Evolutionary conservation across 1,140 invertebrate species (phyloP).

Genomic region (Saccostrea glomerata): DNA sequence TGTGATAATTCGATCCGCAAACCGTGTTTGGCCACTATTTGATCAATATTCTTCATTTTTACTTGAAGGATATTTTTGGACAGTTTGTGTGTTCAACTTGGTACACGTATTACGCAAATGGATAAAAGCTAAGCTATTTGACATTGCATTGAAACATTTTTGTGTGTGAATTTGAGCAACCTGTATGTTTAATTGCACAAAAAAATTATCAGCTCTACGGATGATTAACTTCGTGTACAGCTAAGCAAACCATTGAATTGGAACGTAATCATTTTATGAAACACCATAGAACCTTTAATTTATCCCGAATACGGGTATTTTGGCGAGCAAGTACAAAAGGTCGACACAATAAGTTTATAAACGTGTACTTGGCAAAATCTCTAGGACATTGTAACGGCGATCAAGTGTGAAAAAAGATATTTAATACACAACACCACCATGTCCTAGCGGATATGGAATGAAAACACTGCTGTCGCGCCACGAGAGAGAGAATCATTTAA

Average conservation of each 20-base stretch:
- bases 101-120: background rate
- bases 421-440: background rate
- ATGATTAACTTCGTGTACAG: constrained; percentile 8
- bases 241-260: constrained; percentile 3
- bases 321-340: constrained; percentile 8
- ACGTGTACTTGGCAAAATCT: constrained; percentile 24
- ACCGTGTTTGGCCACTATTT: background rate
- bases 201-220: background rate
- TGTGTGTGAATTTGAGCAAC: background rate
- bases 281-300: constrained; percentile 1
- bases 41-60: background rate
- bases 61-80: background rate
- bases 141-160: background rate
- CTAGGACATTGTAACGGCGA: background rate
- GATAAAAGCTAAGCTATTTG: background rate
- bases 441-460: background rate
- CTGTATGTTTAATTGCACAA: background rate
- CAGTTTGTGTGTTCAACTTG: background rate
- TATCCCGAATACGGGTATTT: constrained; percentile 29
- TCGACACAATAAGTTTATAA: constrained; percentile 27
- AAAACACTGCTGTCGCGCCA: constrained; percentile 5
- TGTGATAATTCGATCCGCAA: constrained; percentile 11
- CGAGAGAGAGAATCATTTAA: background rate
- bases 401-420: constrained; percentile 26
- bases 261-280: constrained; percentile 34